Evolutionary conservation across 1,140 invertebrate genomes (phyloP).

Genomic region (Gonatopus flavifemur): DNA sequence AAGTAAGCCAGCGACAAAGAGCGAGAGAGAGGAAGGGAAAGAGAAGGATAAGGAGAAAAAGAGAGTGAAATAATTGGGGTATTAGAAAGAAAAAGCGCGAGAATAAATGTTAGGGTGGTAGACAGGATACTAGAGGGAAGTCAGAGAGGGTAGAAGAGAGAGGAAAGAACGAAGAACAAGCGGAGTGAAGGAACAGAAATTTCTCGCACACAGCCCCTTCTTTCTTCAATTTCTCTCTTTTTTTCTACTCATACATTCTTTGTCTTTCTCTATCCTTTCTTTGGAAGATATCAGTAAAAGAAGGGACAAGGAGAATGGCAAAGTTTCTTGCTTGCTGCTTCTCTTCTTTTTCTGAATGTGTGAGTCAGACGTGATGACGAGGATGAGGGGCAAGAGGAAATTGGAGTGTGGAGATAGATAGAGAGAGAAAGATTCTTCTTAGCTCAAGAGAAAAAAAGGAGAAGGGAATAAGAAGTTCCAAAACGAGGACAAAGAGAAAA

Average conservation of each 20-base stretch:
- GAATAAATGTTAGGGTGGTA: slow-evolving; percentile 30
- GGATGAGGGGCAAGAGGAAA: slow-evolving; percentile 10
- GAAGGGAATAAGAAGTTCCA: slow-evolving; percentile 27
- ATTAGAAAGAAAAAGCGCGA: slow-evolving; percentile 25
- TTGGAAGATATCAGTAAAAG: slow-evolving; percentile 2
- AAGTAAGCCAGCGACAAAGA: too few relatives aligned
- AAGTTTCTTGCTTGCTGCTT: slow-evolving; percentile 7
- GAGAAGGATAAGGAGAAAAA: slow-evolving; percentile 17
- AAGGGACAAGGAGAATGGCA: slow-evolving; percentile 12
- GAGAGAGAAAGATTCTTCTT: slow-evolving; percentile 7
- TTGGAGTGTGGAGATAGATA: slow-evolving; percentile 13
- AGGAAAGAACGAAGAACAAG: slow-evolving; percentile 9
- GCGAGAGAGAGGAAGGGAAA: slow-evolving; percentile 8
- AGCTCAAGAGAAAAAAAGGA: too few relatives aligned
- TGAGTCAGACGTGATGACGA: slow-evolving; percentile 20
- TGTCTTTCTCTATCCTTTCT: slow-evolving; percentile 22
- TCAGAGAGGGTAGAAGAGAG: slow-evolving; percentile 26
- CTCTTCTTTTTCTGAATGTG: slow-evolving; percentile 3
- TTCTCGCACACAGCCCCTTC: slow-evolving; percentile 9
- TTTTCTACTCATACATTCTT: slow-evolving; percentile 19
- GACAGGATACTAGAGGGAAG: slow-evolving; percentile 25
- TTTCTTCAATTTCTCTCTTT: background rate
- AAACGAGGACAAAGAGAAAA: slow-evolving; percentile 51
- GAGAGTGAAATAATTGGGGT: slow-evolving; percentile 27
- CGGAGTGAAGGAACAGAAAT: slow-evolving; percentile 6